phyloP scores from a whole-genome alignment of 2,888 invertebrate genomes.

The Erebia aethiops region DNA sequence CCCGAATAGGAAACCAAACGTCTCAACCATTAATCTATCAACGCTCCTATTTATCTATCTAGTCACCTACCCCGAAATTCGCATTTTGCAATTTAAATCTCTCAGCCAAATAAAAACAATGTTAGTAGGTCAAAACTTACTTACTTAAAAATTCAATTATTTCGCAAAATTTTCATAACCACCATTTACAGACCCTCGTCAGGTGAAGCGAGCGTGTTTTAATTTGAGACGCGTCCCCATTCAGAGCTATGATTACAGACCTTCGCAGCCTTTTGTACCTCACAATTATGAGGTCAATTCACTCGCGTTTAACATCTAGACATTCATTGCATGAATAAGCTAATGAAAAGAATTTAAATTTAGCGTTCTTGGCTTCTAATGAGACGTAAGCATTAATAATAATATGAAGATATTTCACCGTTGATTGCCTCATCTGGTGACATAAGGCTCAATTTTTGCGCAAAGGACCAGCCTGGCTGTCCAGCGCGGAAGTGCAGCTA shows the following conservation, averaged over 20 bases:
- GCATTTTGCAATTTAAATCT: neutral
- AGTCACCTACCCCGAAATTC: neutral
- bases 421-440: too few relatives aligned
- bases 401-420: too few relatives aligned
- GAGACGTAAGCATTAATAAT: too few relatives aligned
- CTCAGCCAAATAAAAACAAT: neutral
- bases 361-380: too few relatives aligned
- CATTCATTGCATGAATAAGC: too few relatives aligned
- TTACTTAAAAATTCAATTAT: constrained; percentile 9
- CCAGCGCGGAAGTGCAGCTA: too few relatives aligned
- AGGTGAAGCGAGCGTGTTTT: constrained; percentile 30
- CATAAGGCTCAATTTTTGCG: too few relatives aligned
- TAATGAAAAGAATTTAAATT: too few relatives aligned
- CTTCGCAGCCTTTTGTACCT: constrained; percentile 37
- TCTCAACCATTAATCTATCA: too few relatives aligned
- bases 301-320: constrained; percentile 22
- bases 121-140: neutral
- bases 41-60: too few relatives aligned
- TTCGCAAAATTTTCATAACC: constrained; percentile 7
- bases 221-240: constrained; percentile 34
- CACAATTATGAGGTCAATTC: constrained; percentile 38
- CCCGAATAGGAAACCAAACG: too few relatives aligned
- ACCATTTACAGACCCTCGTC: constrained; percentile 9
- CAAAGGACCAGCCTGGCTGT: too few relatives aligned
- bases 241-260: constrained; percentile 39